These are phyloP conservation scores for Argyresthia goedartella DNA, from an alignment of 2,888 invertebrate species.

Conservation along the genomic window DNA sequence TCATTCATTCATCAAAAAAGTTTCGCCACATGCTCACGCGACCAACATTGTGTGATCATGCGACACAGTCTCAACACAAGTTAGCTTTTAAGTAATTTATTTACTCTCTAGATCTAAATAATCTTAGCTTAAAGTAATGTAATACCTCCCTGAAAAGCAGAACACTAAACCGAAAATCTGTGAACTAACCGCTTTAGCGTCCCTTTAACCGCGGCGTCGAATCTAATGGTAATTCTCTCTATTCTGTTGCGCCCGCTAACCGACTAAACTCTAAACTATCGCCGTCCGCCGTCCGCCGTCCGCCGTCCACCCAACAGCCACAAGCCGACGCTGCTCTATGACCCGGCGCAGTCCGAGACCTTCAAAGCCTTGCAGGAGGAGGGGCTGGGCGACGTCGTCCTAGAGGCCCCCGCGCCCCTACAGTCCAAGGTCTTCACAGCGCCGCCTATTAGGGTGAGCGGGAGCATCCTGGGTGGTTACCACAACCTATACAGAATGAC, in stretches of 20 bases:
- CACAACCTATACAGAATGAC: no score
- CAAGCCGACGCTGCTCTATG: conserved; percentile 82
- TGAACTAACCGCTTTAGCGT: conserved; percentile 48
- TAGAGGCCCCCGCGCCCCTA: conserved; percentile 79
- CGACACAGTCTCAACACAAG: neutral
- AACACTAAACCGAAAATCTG: conserved; percentile 37
- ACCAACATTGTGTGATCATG: conserved; percentile 30
- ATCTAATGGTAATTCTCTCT: conserved; percentile 44
- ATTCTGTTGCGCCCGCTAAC: conserved; percentile 63
- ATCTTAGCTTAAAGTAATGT: neutral
- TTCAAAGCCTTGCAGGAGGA: conserved; percentile 89
- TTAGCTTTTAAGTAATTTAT: conserved; percentile 8
- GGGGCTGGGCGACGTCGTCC: conserved; percentile 73
- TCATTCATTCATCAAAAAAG: conserved; percentile 7
- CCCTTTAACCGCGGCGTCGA: conserved; percentile 28
- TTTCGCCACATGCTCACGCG: conserved; percentile 28
- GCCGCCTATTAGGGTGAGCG: conserved; percentile 68
- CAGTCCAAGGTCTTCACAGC: conserved; percentile 84
- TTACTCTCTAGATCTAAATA: neutral
- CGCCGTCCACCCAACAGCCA: conserved; percentile 36
- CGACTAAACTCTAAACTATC: conserved; percentile 63
- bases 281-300: conserved; percentile 19
- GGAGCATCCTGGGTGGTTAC: no score
- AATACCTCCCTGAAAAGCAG: conserved; percentile 77
- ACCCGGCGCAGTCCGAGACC: conserved; percentile 91